phyloP scores from a whole-genome alignment of 2,113 vertebrate species.

The Recurvirostra avosetta region DNA sequence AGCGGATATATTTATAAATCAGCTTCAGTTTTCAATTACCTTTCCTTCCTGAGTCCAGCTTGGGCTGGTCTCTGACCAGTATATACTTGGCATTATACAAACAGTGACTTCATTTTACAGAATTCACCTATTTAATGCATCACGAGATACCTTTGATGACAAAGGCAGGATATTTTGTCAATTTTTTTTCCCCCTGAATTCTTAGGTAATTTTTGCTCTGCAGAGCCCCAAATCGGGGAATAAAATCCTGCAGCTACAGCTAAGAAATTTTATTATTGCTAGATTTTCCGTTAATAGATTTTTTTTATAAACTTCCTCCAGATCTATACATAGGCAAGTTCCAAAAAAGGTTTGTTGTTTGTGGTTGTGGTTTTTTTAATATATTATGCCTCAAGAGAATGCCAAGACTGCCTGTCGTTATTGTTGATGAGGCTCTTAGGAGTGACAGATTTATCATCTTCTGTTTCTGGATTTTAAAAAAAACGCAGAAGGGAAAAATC shows the following conservation, averaged over 20 bases:
- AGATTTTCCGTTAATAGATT: neutral
- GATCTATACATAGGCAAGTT: neutral
- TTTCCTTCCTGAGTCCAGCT: neutral
- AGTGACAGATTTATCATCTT: neutral
- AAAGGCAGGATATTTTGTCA: neutral
- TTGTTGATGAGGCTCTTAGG: neutral
- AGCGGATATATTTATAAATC: accelerated
- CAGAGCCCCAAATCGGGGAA: neutral
- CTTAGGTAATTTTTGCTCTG: neutral
- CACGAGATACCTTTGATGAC: neutral
- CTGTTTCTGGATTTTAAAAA: neutral
- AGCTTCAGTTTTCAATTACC: neutral
- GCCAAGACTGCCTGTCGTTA: neutral
- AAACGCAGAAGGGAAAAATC: neutral
- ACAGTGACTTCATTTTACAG: neutral
- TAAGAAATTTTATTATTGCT: neutral
- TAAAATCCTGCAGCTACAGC: neutral
- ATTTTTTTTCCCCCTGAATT: neutral
- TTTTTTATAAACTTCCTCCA: neutral
- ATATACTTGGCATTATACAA: accelerated
- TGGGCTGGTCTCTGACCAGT: neutral
- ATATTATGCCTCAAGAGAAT: neutral
- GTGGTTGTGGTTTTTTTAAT: neutral
- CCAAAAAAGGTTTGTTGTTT: neutral
- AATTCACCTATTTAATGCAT: neutral